A percentile compares a stretch with the other conserved stretches of the same genome.
phyloP scores from a whole-genome alignment of 1,140 invertebrate genomes.

The Leptinotarsa lineolata region DNA sequence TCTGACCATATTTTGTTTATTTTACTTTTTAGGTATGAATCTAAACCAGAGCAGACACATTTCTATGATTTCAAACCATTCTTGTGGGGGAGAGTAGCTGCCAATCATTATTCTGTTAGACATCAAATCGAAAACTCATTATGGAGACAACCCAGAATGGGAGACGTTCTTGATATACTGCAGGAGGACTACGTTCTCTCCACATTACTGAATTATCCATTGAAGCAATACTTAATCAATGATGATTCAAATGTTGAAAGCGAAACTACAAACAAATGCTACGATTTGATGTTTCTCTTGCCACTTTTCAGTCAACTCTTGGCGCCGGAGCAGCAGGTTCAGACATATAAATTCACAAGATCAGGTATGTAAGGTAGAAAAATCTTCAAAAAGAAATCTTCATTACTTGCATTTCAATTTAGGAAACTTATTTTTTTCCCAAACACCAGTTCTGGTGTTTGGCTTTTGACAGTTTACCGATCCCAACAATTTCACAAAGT shows the following conservation, averaged over 20 bases:
- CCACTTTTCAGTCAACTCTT: conserved; percentile 70
- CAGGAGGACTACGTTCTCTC: conserved; percentile 64
- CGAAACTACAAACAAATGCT: conserved; percentile 54
- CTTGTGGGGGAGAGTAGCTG: conserved; percentile 77
- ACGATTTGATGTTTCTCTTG: conserved; percentile 75
- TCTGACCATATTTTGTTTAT: not conserved
- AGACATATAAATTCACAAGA: conserved; percentile 67
- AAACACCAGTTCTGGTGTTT: too few species aligned
- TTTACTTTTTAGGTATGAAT: conserved; percentile 45
- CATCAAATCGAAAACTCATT: conserved; percentile 63
- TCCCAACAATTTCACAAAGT: too few species aligned
- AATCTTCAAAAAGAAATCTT: too few species aligned
- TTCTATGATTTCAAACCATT: conserved; percentile 75
- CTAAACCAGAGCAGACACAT: conserved; percentile 34
- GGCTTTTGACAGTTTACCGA: too few species aligned
- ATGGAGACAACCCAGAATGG: conserved; percentile 70
- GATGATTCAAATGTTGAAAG: not conserved
- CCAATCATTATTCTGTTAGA: conserved; percentile 73
- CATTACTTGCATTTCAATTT: too few species aligned
- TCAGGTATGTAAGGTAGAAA: conserved; percentile 37
- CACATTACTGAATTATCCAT: conserved; percentile 69
- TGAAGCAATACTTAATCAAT: conserved; percentile 25
- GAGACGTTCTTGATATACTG: conserved; percentile 73
- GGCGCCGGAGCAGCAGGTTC: conserved; percentile 66
- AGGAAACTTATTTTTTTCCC: too few species aligned